phyloP scores from a whole-genome alignment of 2,797 vertebrate species.

The Phrynocephalus forsythii region DNA sequence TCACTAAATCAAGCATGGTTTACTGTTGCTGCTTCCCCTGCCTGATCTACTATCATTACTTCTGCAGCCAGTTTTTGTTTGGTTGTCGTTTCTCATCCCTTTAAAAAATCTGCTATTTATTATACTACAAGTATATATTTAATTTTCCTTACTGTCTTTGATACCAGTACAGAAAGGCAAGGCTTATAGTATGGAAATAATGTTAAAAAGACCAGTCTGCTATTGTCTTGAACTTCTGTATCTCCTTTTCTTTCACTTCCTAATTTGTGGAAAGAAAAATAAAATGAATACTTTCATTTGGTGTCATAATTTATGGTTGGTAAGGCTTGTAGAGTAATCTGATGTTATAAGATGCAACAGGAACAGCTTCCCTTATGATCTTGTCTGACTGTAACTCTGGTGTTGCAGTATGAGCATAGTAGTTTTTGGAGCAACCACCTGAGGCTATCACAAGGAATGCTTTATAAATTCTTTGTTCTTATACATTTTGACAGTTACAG shows the following conservation, averaged over 20 bases:
- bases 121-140: background rate
- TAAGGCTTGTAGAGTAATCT: background rate
- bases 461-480: too few species aligned
- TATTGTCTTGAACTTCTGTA: background rate
- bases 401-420: background rate
- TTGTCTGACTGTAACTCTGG: background rate
- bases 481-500: too few species aligned
- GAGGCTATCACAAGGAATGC: background rate
- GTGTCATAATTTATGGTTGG: slow-evolving; percentile 5
- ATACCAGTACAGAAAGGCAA: background rate
- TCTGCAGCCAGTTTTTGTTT: background rate
- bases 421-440: background rate
- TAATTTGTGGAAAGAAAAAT: accelerated
- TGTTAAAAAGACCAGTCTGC: background rate
- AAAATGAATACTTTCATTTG: slow-evolving; percentile 21
- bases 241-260: background rate
- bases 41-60: too few species aligned
- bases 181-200: background rate
- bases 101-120: background rate
- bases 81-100: background rate
- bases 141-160: background rate
- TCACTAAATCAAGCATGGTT: background rate
- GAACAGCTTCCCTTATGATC: background rate
- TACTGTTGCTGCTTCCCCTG: background rate
- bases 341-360: background rate